Evolutionary conservation across 2,888 invertebrate species (phyloP).

Genomic region (Tineola bisselliella): DNA sequence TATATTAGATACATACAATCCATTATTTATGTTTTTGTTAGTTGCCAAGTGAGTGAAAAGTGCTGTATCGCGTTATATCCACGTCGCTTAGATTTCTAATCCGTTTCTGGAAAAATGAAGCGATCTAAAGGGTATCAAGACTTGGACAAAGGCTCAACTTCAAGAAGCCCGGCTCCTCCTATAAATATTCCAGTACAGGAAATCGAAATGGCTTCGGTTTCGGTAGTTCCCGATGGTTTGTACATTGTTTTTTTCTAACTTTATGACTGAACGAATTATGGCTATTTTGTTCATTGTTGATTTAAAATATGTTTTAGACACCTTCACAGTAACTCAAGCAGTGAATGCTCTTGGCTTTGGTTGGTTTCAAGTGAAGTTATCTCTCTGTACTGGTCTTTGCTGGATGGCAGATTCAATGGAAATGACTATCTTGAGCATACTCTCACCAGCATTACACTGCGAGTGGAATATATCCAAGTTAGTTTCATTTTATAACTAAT

Average conservation of each 20-base stretch:
- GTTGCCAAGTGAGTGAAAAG: background rate
- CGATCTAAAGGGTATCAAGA: constrained; percentile 71
- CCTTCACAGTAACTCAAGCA: constrained; percentile 87
- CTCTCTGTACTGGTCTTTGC: constrained; percentile 84
- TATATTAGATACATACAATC: background rate
- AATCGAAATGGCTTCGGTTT: constrained; percentile 82
- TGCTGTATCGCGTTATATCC: constrained; percentile 17
- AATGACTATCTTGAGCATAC: constrained; percentile 94
- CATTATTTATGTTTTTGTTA: background rate
- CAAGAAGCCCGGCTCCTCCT: constrained; percentile 36
- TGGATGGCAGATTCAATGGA: constrained; percentile 99
- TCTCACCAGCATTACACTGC: constrained; percentile 93
- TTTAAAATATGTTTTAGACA: constrained; percentile 66
- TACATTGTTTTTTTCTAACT: background rate
- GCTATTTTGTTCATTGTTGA: background rate
- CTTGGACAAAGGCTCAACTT: constrained; percentile 59
- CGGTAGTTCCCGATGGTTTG: constrained; percentile 82
- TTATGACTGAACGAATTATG: background rate
- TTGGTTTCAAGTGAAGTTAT: constrained; percentile 88
- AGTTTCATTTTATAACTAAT: too few relatives aligned
- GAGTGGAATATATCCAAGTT: constrained; percentile 89
- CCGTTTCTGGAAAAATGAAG: constrained; percentile 41
- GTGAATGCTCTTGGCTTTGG: constrained; percentile 89
- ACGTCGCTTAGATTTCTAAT: constrained; percentile 36
- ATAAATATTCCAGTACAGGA: constrained; percentile 70